Evolutionary conservation across 2,888 invertebrate genomes (phyloP).

Genomic region (Harmothoe impar): DNA sequence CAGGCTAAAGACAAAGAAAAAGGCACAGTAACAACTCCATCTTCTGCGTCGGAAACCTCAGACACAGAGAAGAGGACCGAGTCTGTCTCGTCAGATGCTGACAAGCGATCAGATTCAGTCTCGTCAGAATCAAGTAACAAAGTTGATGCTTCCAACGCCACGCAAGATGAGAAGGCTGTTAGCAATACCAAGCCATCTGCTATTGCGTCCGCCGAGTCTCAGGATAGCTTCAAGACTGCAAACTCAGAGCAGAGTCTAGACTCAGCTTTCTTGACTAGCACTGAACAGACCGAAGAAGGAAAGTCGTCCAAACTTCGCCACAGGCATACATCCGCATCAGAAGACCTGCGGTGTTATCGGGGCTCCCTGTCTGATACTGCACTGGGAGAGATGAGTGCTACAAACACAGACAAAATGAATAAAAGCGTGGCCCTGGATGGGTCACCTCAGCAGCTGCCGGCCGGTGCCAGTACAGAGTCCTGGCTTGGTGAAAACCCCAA

Average conservation of each 20-base stretch:
- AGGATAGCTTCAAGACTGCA: not conserved
- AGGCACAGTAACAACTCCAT: conserved; percentile 27
- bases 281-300: not conserved
- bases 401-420: not conserved
- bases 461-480: not conserved
- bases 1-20: conserved; percentile 45
- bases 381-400: not conserved
- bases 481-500: conserved; percentile 11
- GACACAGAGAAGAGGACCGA: conserved; percentile 32
- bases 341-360: conserved; percentile 33
- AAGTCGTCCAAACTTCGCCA: not conserved
- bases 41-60: conserved; percentile 38
- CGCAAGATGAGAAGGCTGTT: not conserved
- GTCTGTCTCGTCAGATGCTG: conserved; percentile 36
- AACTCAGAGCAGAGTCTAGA: not conserved
- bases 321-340: conserved; percentile 10
- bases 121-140: conserved; percentile 43
- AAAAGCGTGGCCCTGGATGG: not conserved
- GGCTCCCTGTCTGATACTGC: not conserved
- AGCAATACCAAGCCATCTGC: no score
- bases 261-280: not conserved
- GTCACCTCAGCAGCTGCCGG: not conserved
- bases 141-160: not conserved
- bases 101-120: conserved; percentile 19
- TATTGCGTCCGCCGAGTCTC: not conserved